Percentiles rank a stretch among this genome's conserved stretches.
Conservation (phyloP, 2,888 invertebrate genomes). For the Acleris laterana region DNA sequence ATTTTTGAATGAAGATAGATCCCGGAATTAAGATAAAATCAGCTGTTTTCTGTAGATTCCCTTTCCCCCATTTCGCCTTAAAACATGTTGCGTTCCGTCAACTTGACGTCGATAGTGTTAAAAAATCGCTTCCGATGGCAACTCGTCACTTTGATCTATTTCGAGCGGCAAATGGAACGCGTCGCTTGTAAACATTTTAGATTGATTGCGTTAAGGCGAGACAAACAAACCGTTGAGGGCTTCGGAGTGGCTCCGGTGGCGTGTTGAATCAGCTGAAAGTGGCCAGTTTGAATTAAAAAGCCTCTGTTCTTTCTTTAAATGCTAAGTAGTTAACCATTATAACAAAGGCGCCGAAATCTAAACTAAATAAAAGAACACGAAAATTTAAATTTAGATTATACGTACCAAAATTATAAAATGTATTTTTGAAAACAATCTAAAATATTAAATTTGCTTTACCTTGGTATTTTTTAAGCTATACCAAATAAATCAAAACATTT, state of each 20-base stretch:
- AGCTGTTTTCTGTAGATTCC: too few relatives aligned
- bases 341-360: too few relatives aligned
- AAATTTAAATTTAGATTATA: too few relatives aligned
- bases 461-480: not conserved
- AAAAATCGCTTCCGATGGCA: constrained; percentile 35
- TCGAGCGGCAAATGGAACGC: constrained; percentile 59
- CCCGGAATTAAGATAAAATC: too few relatives aligned
- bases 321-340: not conserved
- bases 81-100: not conserved
- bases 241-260: constrained; percentile 24
- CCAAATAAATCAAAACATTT: constrained; percentile 40
- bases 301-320: not conserved
- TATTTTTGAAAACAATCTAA: too few relatives aligned
- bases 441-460: not conserved
- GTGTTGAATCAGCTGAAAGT: constrained; percentile 10
- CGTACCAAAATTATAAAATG: too few relatives aligned
- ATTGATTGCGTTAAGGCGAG: constrained; percentile 59
- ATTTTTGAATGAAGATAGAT: too few relatives aligned
- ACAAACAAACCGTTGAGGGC: constrained; percentile 49
- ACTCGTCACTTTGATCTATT: constrained; percentile 77
- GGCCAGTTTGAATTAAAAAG: constrained; percentile 1
- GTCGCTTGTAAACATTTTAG: constrained; percentile 55
- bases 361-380: not conserved
- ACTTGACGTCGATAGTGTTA: constrained; percentile 27
- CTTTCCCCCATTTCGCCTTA: too few relatives aligned